Evolutionary conservation across 2,113 vertebrate genomes (phyloP).

Genomic region (Synodontis membranacea): DNA sequence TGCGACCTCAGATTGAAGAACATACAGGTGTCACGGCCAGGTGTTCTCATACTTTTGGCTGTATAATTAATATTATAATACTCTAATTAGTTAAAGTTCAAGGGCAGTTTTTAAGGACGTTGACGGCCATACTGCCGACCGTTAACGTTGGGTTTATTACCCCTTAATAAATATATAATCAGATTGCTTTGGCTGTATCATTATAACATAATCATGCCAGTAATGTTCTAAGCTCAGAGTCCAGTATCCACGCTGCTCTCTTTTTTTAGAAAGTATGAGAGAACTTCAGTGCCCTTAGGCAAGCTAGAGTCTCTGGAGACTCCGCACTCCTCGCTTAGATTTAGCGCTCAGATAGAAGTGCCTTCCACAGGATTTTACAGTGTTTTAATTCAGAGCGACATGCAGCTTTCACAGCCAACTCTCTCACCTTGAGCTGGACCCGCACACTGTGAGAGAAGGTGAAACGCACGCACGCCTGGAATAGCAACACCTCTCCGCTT

Average conservation of each 20-base stretch:
- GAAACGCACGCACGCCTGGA: neutral
- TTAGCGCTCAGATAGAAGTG: neutral
- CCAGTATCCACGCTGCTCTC: too few species aligned
- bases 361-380: slow-evolving; percentile 14
- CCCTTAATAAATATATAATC: neutral
- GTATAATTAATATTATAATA: neutral
- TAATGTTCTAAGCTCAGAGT: neutral
- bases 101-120: neutral
- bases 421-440: slow-evolving; percentile 2
- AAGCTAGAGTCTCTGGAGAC: slow-evolving; percentile 19
- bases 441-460: neutral
- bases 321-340: slow-evolving; percentile 6
- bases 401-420: slow-evolving; percentile 1
- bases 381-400: slow-evolving; percentile 5
- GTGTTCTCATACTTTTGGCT: neutral
- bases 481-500: slow-evolving; percentile 32
- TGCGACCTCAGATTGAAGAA: neutral
- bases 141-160: neutral
- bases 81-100: neutral
- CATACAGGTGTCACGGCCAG: neutral
- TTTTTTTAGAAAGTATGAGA: neutral
- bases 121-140: neutral
- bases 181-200: neutral
- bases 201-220: neutral
- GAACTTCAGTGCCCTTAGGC: slow-evolving; percentile 16